Percentiles rank a stretch among this genome's conserved stretches.
Conservation (phyloP, 1,140 invertebrate species). For the Manduca sexta region DNA sequence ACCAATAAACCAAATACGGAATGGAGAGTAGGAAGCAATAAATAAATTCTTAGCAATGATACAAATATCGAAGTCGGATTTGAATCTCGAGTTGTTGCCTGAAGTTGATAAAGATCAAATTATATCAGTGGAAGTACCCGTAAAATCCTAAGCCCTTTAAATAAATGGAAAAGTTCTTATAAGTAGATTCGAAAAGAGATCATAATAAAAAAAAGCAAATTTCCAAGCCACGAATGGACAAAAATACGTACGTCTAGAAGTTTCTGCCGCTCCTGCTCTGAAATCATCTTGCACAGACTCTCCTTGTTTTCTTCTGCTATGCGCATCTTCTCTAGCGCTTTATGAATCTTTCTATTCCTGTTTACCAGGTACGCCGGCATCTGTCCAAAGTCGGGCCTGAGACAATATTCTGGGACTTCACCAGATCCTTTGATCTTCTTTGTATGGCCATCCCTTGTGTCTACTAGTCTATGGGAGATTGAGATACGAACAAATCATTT, state of each 20-base stretch:
- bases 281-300: constrained; percentile 56
- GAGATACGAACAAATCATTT: not conserved
- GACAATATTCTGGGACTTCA: constrained; percentile 58
- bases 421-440: constrained; percentile 65
- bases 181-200: too few relatives aligned
- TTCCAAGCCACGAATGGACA: too few relatives aligned
- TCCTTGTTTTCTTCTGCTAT: constrained; percentile 48
- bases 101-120: too few relatives aligned
- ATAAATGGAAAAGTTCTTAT: too few relatives aligned
- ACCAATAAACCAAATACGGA: too few relatives aligned
- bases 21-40: too few relatives aligned
- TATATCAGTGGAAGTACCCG: too few relatives aligned
- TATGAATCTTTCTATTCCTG: constrained; percentile 47
- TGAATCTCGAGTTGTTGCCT: too few relatives aligned
- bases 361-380: constrained; percentile 57
- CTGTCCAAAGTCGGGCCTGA: constrained; percentile 55
- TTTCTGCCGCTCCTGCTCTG: constrained; percentile 43
- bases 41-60: too few relatives aligned
- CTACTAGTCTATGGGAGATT: constrained; percentile 40
- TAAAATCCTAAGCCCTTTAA: too few relatives aligned
- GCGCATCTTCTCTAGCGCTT: constrained; percentile 35
- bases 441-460: constrained; percentile 59
- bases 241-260: constrained; percentile 42
- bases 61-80: too few relatives aligned
- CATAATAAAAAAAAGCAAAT: too few relatives aligned